Conservation (phyloP, 2,888 invertebrate genomes). For the Agrenia bidenticulata region DNA sequence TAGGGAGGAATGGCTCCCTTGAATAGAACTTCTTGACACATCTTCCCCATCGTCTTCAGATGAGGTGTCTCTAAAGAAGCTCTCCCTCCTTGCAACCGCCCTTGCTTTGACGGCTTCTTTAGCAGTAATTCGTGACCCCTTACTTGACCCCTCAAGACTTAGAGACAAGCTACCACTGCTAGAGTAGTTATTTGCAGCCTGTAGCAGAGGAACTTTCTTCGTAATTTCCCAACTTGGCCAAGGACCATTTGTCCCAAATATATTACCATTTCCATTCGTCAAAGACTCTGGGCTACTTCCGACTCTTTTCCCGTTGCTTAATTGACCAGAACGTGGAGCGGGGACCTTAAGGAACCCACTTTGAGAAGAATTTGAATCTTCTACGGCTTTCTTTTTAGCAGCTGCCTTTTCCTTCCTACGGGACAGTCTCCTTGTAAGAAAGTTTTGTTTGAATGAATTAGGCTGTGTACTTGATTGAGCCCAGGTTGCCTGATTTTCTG, state of each 20-base stretch:
- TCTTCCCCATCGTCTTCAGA: slow-evolving; percentile 43
- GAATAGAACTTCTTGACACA: slow-evolving; percentile 38
- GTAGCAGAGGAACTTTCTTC: slow-evolving; percentile 42
- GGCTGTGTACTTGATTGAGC: slow-evolving; percentile 23
- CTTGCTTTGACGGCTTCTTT: slow-evolving; percentile 52
- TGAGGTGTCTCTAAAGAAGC: slow-evolving; percentile 46
- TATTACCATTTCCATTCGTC: slow-evolving; percentile 31
- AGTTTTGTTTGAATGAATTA: slow-evolving; percentile 47
- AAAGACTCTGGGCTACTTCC: slow-evolving; percentile 49
- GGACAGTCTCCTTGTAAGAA: slow-evolving; percentile 55
- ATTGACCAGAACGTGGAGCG: background rate
- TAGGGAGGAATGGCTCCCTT: slow-evolving; percentile 51
- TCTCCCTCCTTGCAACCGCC: slow-evolving; percentile 51
- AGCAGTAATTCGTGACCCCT: slow-evolving; percentile 42
- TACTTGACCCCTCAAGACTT: slow-evolving; percentile 38
- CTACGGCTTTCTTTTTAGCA: slow-evolving; percentile 30
- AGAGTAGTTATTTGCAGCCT: slow-evolving; percentile 36
- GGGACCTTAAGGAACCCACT: slow-evolving; percentile 37
- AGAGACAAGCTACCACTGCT: slow-evolving; percentile 49
- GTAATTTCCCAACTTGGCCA: slow-evolving; percentile 52
- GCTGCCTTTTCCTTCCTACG: slow-evolving; percentile 59
- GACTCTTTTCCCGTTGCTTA: slow-evolving; percentile 33
- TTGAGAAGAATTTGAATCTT: background rate
- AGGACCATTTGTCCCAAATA: slow-evolving; percentile 21
- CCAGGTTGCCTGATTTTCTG: slow-evolving; percentile 31